Base-by-base conservation (phyloP, 2,888 invertebrate genomes). In the Epirrhoe tristata region DNA sequence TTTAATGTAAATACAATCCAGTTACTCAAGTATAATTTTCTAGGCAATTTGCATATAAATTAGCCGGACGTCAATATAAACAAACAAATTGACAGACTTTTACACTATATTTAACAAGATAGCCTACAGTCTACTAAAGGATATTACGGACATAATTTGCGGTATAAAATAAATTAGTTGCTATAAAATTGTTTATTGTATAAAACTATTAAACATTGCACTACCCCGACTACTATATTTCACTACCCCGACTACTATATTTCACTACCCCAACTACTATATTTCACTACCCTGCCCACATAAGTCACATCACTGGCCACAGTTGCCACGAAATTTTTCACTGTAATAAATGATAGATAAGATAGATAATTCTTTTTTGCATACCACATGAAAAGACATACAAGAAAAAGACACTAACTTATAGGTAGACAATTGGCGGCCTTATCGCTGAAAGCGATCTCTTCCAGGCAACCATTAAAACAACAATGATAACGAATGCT, bases 41-140 rank as follows among this genome's bases (percentile, higher is more conserved):
- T 52, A 12, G 24, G 48, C 24, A 34, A 64, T 64, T 65, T 55
- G 55, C 64, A 65, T 65, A 17, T 59, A 54, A 58, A 59, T 8
- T 51, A 59, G 55, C 24, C n/a, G 31, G 53, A 43, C 43, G 56
- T 55, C 58, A 59, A 59, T 50, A 50, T 7, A 43, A 58, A 55
- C n/a, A 24, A 24, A 24, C 51, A 59, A 59, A 65, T 34, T 32
- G 43, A 59, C 55, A 59, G 50, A 32, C 16, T 59, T 63, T 56
- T 55, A 24, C 53, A 58, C 17, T 46, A 57, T 57, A 52, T 48
- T 50, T 36, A 17, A 51, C 7, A n/a, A 63, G 6, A 6, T n/a
- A n/a, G 12, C 8, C 24, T 39, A 52, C 32, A 12, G 31, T 52
- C 63, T 39, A 57, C 62, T 56, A 32, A 36, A 10, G 31, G 17